Base-by-base conservation (phyloP, 2,888 invertebrate species). In the Syrphus vitripennis region DNA sequence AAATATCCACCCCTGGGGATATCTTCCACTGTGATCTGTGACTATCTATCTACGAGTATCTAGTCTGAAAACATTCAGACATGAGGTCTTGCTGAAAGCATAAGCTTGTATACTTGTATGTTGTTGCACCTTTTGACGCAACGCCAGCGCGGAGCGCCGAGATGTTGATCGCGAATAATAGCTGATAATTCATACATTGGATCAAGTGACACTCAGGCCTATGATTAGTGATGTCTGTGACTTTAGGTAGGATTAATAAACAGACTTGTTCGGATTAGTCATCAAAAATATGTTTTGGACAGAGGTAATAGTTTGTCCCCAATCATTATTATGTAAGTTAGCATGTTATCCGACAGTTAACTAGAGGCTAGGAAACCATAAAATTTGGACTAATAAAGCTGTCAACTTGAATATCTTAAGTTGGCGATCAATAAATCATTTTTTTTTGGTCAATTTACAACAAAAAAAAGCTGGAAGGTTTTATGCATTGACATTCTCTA, bases 381-480 rank as follows among this genome's bases (percentile, higher is more conserved):
- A 67, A 63, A 81, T 67, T 84, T 69, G 24, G 65, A 67, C 67
- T 72, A 77, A 81, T 72, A 77, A 84, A 76, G 53, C 59, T 84
- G 84, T 81, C 75, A 80, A 70, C 63, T 79, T 63, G 31, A 61
- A 29, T 37, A 53, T 16, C 16, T 34, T 26, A 19, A 57, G 19
- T 12, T 42, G 5, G 16, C 29, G 31, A 16, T 26, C 10, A 19
- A 61, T 83, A 61, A 82, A 65, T 81, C 37, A 81, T 42, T 59
- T 12, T n/a, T 21, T 21, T 1, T 12, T 21, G 1, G 0, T 21
- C 1, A 9, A 4, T 16, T 16, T 14, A 3, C 14, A 45, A 45
- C 4, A 19, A 42, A 1, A 42, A 50, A n/a, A 14, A 26, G 12
- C 5, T 14, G 1, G 3, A 26, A 50, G 24, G n/a, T 5, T 50